Evolutionary conservation across 1,140 invertebrate species (phyloP), one percentile per base, ranked within the genome.

Genomic region (Triops cancriformis): DNA sequence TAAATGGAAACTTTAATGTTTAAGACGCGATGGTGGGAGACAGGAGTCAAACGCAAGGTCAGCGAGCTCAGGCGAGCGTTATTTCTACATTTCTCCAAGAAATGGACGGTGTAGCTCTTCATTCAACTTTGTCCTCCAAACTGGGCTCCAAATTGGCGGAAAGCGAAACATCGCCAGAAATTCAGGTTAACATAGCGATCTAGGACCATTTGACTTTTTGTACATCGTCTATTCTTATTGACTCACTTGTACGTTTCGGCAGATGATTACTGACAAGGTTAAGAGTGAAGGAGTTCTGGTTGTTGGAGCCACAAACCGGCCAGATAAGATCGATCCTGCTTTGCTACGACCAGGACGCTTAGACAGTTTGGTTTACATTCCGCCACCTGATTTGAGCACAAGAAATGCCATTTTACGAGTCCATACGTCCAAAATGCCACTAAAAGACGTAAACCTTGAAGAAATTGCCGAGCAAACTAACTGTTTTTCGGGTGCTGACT

Each of bases 251-350:
- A n/a, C n/a, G n/a, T n/a, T n/a, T n/a, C n/a, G n/a, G n/a, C 23
- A 64, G 51, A 23, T n/a, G 23, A 64, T 64, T 64, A 64, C 23
- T 18, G 51, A 64, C 14, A 23, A 31, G 26, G 27, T 76, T 12
- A n/a, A 45, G 12, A 79, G 78, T 42, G 72, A 80, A 27, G 79
- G 84, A 31, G 89, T 93, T 1, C 85, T 91, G 1, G 87, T 93
- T n/a, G 86, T 93, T 26, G 91, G 88, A 10, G 91, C 92, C 11
- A 93, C 92, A 26, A 93, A 93, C 84, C 87, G 92, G 74, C 92
- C 92, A 0, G 91, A 94, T 81, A 89, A 90, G 82, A 88, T 95
- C 80, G 93, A 95, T 81, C 84, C 89, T 81, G 93, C 93, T 0
- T 83, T 95, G 11, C 82, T 94, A 28, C 83, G 93, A 75, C 92